phyloP scores from a whole-genome alignment of 2,797 vertebrate species.

The Valencia hispanica region DNA sequence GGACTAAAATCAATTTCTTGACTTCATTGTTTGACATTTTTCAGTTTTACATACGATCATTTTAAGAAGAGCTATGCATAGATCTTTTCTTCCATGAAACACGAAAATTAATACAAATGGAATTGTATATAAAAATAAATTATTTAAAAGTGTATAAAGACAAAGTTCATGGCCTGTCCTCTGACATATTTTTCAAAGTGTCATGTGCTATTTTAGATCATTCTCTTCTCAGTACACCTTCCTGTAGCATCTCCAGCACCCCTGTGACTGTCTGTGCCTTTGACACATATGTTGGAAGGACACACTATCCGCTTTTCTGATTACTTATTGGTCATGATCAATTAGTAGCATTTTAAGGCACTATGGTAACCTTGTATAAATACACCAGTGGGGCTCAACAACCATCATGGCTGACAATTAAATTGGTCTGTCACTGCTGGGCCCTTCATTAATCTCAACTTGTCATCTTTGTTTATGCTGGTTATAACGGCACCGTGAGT shows the following conservation, averaged over 20 bases:
- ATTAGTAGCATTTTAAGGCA: conserved; percentile 90
- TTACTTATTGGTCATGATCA: conserved; percentile 95
- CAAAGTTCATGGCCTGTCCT: neutral
- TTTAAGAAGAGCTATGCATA: too few species aligned
- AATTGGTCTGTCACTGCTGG: conserved; percentile 93
- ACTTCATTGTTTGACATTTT: too few species aligned
- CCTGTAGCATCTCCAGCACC: neutral
- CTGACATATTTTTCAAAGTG: conserved; percentile 1
- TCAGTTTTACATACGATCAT: too few species aligned
- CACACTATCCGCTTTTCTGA: conserved; percentile 77
- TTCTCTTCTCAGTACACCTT: conserved; percentile 27
- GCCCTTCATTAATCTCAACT: conserved; percentile 98
- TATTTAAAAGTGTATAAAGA: neutral
- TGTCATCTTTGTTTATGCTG: conserved; percentile 98
- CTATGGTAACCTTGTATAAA: conserved; percentile 88
- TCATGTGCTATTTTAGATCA: conserved; percentile 30
- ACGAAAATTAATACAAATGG: neutral
- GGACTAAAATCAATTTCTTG: too few species aligned
- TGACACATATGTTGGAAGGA: conserved; percentile 57
- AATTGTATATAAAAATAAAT: neutral
- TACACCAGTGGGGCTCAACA: conserved; percentile 91
- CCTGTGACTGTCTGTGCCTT: conserved; percentile 35
- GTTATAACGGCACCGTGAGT: conserved; percentile 83
- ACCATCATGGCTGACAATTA: conserved; percentile 95
- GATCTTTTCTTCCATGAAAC: too few species aligned